phyloP scores from a whole-genome alignment of 2,888 invertebrate species.

The Macrosoma leucophasiata region DNA sequence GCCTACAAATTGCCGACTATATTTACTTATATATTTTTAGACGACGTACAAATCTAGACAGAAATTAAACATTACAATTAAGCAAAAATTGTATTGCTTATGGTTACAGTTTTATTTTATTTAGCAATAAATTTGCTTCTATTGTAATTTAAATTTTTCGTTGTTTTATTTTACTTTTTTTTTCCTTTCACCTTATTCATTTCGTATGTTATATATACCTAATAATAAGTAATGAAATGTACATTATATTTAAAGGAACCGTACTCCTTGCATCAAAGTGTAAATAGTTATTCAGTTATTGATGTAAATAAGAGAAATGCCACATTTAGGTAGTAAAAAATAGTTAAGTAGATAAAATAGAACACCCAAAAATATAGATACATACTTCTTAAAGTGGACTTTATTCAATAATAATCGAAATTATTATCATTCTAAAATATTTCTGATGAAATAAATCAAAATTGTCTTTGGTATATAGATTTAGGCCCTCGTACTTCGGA shows the following conservation, averaged over 20 bases:
- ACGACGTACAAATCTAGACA: constrained; percentile 67
- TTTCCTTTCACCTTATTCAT: constrained; percentile 32
- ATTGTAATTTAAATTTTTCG: constrained; percentile 56
- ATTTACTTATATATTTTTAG: constrained; percentile 50
- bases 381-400: constrained; percentile 39
- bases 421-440: constrained; percentile 50
- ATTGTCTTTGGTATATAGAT: constrained; percentile 42
- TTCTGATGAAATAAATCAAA: constrained; percentile 45
- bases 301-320: constrained; percentile 53
- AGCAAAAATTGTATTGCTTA: constrained; percentile 66
- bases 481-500: constrained; percentile 49
- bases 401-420: constrained; percentile 55
- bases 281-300: constrained; percentile 53
- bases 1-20: constrained; percentile 10
- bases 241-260: constrained; percentile 72
- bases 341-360: constrained; percentile 46
- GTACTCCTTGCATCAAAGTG: constrained; percentile 72
- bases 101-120: constrained; percentile 72
- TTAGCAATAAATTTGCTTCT: constrained; percentile 76
- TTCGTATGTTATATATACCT: constrained; percentile 40
- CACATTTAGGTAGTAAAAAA: constrained; percentile 42
- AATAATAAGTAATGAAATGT: constrained; percentile 44
- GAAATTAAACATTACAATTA: constrained; percentile 47
- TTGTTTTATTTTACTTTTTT: constrained; percentile 53
- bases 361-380: constrained; percentile 32